phyloP scores from a whole-genome alignment of 2,888 invertebrate species.

The Colletes collaris region DNA sequence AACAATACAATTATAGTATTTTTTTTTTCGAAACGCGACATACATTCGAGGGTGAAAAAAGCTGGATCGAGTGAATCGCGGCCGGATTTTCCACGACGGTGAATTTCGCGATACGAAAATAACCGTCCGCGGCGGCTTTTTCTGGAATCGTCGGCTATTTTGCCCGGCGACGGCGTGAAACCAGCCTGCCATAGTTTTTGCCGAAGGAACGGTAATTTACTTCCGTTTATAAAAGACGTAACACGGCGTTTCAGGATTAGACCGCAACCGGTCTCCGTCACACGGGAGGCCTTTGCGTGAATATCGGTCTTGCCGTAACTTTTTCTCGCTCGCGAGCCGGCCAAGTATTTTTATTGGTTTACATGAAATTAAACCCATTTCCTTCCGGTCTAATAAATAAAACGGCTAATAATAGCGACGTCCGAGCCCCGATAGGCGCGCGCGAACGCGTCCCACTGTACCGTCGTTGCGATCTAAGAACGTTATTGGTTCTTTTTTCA shows the following conservation, averaged over 20 bases:
- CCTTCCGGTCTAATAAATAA: slow-evolving; percentile 63
- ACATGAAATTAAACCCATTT: slow-evolving; percentile 63
- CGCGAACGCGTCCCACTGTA: slow-evolving; percentile 14
- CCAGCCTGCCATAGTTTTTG: slow-evolving; percentile 25
- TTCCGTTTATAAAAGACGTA: slow-evolving; percentile 48
- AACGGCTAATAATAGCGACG: slow-evolving; percentile 53
- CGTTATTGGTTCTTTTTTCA: slow-evolving; percentile 56
- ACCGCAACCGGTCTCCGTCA: slow-evolving; percentile 40
- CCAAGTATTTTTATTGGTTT: slow-evolving; percentile 64
- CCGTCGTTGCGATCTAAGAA: slow-evolving; percentile 39
- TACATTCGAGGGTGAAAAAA: too few relatives aligned
- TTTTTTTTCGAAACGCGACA: too few relatives aligned
- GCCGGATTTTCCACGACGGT: background rate
- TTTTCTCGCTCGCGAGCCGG: slow-evolving; percentile 50
- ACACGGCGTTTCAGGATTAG: slow-evolving; percentile 51
- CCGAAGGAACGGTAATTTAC: slow-evolving; percentile 38
- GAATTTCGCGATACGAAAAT: slow-evolving; percentile 20
- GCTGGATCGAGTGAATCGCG: background rate
- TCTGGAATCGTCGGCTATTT: slow-evolving; percentile 17
- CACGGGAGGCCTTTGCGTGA: slow-evolving; percentile 43
- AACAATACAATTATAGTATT: too few relatives aligned
- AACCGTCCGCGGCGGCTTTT: slow-evolving; percentile 5
- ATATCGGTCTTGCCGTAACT: slow-evolving; percentile 59
- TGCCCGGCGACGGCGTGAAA: background rate
- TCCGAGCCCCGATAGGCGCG: slow-evolving; percentile 17